These are phyloP conservation scores for Argentina silus DNA, from an alignment of 2,797 vertebrate species.

Conservation along the genomic window DNA sequence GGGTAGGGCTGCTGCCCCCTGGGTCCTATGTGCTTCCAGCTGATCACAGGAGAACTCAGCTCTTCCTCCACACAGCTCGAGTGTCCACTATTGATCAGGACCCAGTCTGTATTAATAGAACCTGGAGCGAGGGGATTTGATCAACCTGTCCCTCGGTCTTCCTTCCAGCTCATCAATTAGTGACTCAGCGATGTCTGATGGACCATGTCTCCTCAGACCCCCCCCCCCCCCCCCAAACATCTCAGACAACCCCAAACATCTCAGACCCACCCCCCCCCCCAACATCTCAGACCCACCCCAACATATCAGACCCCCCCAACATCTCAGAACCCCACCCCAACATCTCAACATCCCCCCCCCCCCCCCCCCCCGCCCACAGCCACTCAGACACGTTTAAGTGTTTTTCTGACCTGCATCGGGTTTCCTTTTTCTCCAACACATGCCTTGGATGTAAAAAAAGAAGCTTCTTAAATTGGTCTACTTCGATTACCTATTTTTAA, in stretches of 20 bases:
- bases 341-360: too few relatives aligned
- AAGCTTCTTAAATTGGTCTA: too few relatives aligned
- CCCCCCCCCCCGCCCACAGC: too few relatives aligned
- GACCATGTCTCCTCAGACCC: background rate
- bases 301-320: too few relatives aligned
- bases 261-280: background rate
- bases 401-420: too few relatives aligned
- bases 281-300: too few relatives aligned
- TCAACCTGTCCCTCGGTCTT: conserved; percentile 4
- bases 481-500: too few relatives aligned
- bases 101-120: conserved; percentile 39
- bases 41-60: conserved; percentile 5
- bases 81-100: conserved; percentile 37
- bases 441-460: too few relatives aligned
- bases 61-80: conserved; percentile 18
- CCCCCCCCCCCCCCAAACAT: too few relatives aligned
- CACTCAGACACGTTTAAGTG: too few relatives aligned
- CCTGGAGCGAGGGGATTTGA: conserved; percentile 24
- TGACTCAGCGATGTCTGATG: conserved; percentile 25
- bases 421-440: too few relatives aligned
- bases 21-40: conserved; percentile 16
- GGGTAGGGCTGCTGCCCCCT: conserved; percentile 35
- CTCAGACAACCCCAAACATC: background rate
- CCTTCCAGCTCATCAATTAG: conserved; percentile 25
- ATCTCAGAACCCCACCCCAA: too few relatives aligned